Conservation (phyloP, 2,888 invertebrate genomes). For the Meiosimyza decipiens region DNA sequence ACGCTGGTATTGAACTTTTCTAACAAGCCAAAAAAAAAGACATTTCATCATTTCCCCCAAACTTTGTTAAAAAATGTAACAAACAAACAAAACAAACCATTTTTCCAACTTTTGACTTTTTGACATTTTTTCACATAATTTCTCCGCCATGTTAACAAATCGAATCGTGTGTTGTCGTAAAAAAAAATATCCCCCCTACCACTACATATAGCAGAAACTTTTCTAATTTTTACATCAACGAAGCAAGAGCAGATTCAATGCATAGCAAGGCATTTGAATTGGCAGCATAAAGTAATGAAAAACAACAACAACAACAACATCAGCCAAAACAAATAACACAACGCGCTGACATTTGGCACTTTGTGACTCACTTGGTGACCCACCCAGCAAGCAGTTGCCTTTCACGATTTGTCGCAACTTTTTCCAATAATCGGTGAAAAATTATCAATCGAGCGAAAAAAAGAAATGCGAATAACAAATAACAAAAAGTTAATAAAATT, state of each 20-base stretch:
- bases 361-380: constrained; percentile 6
- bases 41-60: too few relatives aligned
- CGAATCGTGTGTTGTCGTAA: background rate
- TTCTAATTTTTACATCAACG: constrained; percentile 57
- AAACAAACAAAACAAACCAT: too few relatives aligned
- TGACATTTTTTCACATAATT: constrained; percentile 20
- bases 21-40: too few relatives aligned
- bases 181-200: background rate
- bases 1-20: background rate
- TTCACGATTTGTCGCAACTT: constrained; percentile 19
- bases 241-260: background rate
- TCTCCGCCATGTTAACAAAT: constrained; percentile 5
- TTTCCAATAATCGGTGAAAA: constrained; percentile 6
- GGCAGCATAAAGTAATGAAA: background rate
- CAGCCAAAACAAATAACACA: too few relatives aligned
- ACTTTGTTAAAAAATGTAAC: too few relatives aligned
- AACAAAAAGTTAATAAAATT: constrained; percentile 4
- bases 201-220: constrained; percentile 48
- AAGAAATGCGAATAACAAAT: constrained; percentile 10
- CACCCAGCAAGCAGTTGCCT: background rate
- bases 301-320: too few relatives aligned
- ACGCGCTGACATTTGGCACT: constrained; percentile 43
- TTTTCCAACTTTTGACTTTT: background rate
- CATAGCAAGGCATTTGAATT: background rate
- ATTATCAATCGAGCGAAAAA: constrained; percentile 24